A percentile compares a stretch with the other conserved stretches of the same genome.
Evolutionary conservation across 2,888 invertebrate species (phyloP).

Genomic region (Lasioglossum villosulum): DNA sequence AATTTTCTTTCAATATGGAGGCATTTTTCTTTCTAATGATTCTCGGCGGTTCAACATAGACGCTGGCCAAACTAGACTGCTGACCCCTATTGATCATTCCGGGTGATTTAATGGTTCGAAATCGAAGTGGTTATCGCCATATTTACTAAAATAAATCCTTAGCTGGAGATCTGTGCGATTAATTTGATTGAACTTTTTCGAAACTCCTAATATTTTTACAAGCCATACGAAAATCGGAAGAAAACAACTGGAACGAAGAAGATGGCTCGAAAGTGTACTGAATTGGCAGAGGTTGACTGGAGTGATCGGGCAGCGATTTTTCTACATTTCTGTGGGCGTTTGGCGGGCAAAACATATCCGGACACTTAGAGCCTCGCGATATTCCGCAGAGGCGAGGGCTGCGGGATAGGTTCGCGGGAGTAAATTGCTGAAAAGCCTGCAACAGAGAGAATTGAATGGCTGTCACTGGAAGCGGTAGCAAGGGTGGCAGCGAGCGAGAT

Average conservation of each 20-base stretch:
- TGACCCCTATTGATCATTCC: no score
- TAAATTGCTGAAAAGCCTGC: conserved; percentile 33
- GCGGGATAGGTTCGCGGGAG: background rate
- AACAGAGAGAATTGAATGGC: conserved; percentile 44
- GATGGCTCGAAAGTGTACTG: background rate
- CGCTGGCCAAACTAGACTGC: no score
- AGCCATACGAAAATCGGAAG: background rate
- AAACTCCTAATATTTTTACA: no score
- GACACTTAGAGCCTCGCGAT: conserved; percentile 18
- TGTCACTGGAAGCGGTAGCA: conserved; percentile 14
- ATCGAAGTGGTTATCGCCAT: no score
- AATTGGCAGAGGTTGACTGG: no score
- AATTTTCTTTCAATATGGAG: no score
- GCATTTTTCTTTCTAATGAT: no score
- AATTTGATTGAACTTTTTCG: no score
- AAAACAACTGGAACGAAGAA: background rate
- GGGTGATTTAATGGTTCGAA: no score
- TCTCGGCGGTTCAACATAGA: no score
- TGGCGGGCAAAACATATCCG: background rate
- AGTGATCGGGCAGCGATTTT: background rate
- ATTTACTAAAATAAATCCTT: background rate
- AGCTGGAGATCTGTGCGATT: no score
- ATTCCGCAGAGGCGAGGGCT: background rate
- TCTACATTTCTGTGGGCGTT: background rate
- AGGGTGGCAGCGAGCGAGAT: conserved; percentile 1